These are phyloP conservation scores for Lycorma delicatula DNA, from an alignment of 1,140 invertebrate genomes.

Conservation along the genomic window DNA sequence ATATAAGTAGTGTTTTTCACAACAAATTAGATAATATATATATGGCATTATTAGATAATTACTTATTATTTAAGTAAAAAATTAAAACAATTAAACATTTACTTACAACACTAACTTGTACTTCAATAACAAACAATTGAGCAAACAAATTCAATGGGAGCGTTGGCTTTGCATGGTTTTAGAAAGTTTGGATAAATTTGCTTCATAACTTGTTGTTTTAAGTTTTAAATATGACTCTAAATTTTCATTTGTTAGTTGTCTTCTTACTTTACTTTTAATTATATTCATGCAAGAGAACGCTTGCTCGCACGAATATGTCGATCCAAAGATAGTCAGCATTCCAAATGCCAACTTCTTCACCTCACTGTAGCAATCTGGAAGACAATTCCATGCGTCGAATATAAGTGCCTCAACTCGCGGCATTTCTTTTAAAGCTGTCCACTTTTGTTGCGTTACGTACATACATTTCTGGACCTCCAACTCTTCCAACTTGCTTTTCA, in stretches of 20 bases:
- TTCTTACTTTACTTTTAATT: conserved; percentile 32
- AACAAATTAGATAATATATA: conserved; percentile 13
- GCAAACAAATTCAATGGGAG: conserved; percentile 12
- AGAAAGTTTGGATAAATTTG: conserved; percentile 27
- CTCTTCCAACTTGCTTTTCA: conserved; percentile 26
- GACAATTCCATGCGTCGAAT: conserved; percentile 29
- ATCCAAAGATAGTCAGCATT: conserved; percentile 24
- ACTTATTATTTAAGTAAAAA: conserved; percentile 2
- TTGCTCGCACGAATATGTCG: conserved; percentile 30
- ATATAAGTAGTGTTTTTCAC: conserved; percentile 5
- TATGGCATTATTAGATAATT: conserved; percentile 5
- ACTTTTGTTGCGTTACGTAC: conserved; percentile 25
- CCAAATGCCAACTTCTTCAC: conserved; percentile 30
- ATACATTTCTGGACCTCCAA: conserved; percentile 28
- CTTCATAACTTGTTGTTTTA: conserved; percentile 23
- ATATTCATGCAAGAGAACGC: conserved; percentile 29
- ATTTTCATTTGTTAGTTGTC: conserved; percentile 29
- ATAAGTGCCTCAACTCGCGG: conserved; percentile 23
- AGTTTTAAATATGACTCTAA: conserved; percentile 27
- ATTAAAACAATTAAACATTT: conserved; percentile 8
- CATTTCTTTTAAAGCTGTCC: conserved; percentile 26
- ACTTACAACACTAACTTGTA: conserved; percentile 10
- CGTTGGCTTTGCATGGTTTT: conserved; percentile 25
- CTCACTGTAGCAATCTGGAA: conserved; percentile 26
- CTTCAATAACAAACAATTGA: conserved; percentile 9